phyloP scores from a whole-genome alignment of 2,797 vertebrate species.

The Sciurus carolinensis region DNA sequence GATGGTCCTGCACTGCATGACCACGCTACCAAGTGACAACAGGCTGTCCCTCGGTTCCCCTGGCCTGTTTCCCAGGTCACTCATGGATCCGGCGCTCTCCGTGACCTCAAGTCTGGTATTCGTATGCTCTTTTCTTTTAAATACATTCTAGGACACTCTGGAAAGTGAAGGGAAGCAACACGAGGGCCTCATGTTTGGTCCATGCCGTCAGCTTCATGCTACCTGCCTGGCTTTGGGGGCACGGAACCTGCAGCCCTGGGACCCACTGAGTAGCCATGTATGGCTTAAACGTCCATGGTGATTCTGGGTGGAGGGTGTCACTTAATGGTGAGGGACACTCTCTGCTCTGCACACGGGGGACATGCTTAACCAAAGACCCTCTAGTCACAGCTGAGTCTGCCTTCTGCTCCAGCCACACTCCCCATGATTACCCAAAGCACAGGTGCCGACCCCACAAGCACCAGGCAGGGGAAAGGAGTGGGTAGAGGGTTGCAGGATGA shows the following conservation, averaged over 20 bases:
- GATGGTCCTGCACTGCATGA: neutral
- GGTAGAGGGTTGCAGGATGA: neutral
- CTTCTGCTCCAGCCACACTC: neutral
- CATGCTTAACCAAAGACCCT: neutral
- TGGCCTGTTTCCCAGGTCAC: neutral
- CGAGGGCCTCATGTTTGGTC: neutral
- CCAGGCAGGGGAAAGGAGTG: neutral
- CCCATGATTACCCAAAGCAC: neutral
- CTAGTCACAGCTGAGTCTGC: neutral
- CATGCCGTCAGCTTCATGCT: no score
- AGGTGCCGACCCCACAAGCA: neutral
- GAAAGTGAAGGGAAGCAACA: neutral
- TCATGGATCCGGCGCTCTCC: rapidly evolving
- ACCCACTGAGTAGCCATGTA: rapidly evolving
- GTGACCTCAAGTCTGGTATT: neutral
- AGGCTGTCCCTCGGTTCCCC: no score
- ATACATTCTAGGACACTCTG: neutral
- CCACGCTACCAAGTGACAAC: neutral
- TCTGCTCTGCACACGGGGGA: neutral
- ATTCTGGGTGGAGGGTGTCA: neutral
- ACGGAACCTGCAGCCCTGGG: neutral
- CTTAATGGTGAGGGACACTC: neutral
- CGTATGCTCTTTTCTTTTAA: neutral
- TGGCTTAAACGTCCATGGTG: neutral
- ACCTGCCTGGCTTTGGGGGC: neutral